Conservation (phyloP, 2,888 invertebrate genomes). For the Theristus sp. region DNA sequence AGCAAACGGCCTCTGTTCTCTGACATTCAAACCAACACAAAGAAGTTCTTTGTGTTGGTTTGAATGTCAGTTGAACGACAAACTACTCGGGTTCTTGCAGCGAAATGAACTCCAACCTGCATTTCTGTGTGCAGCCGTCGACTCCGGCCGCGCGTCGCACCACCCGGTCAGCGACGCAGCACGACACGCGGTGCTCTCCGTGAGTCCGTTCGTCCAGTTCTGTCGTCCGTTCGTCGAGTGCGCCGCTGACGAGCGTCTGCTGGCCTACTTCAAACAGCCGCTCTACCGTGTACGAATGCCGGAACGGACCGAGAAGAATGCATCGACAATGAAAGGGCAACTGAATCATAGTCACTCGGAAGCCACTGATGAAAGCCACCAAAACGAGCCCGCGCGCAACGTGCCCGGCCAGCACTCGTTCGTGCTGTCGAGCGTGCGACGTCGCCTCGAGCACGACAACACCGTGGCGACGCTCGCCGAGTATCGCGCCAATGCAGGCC, state of each 20-base stretch:
- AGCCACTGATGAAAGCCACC: too few species aligned
- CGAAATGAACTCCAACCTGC: too few species aligned
- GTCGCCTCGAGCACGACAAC: background rate
- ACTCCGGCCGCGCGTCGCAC: too few species aligned
- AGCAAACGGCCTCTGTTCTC: too few species aligned
- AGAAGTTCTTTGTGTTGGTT: too few species aligned
- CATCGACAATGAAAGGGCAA: background rate
- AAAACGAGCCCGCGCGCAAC: too few species aligned
- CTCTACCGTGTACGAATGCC: slow-evolving; percentile 10
- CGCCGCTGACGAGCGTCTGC: slow-evolving; percentile 39
- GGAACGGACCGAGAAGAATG: background rate
- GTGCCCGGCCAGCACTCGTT: background rate
- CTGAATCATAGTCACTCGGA: background rate
- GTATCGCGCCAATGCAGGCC: background rate
- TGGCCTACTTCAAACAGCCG: slow-evolving; percentile 27
- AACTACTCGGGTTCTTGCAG: too few species aligned
- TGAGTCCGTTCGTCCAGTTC: slow-evolving; percentile 57
- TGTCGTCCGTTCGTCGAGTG: background rate
- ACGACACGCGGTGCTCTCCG: slow-evolving; percentile 40
- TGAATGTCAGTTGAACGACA: too few species aligned
- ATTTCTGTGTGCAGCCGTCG: too few species aligned
- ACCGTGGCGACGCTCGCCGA: background rate
- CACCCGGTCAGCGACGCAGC: slow-evolving; percentile 6
- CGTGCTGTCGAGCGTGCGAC: background rate
- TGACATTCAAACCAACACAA: too few species aligned